Evolutionary conservation across 2,888 invertebrate genomes (phyloP).

Genomic region (Eulithis prunata): DNA sequence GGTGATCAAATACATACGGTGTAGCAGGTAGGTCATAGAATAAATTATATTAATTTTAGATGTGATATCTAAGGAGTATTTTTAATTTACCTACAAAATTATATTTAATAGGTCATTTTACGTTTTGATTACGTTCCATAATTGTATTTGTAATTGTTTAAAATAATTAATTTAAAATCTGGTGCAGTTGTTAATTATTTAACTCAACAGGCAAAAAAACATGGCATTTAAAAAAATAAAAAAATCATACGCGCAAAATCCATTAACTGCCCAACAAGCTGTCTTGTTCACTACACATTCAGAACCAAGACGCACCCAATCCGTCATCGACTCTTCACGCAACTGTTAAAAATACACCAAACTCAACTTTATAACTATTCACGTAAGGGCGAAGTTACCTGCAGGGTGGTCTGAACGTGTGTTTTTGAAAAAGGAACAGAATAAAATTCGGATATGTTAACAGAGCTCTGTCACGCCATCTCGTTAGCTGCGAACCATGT

Average conservation of each 20-base stretch:
- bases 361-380: constrained; percentile 13
- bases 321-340: constrained; percentile 58
- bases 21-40: too few relatives aligned
- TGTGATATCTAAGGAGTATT: too few relatives aligned
- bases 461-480: constrained; percentile 79
- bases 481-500: constrained; percentile 73
- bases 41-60: too few relatives aligned
- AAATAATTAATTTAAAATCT: not conserved
- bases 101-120: too few relatives aligned
- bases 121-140: not conserved
- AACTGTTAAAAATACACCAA: constrained; percentile 1
- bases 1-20: too few relatives aligned
- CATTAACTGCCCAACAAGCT: constrained; percentile 59
- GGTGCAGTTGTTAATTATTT: not conserved
- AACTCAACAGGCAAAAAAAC: constrained; percentile 39
- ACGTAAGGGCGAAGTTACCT: constrained; percentile 6
- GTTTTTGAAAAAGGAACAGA: constrained; percentile 47
- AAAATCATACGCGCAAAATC: constrained; percentile 55
- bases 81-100: too few relatives aligned
- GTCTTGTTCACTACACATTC: constrained; percentile 51
- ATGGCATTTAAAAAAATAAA: constrained; percentile 19
- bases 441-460: constrained; percentile 69
- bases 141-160: not conserved
- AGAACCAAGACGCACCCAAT: constrained; percentile 58
- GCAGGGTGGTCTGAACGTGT: constrained; percentile 24